phyloP scores from a whole-genome alignment of 92 coral and sea anemone genomes.

The Chrysogorgia sp. region DNA sequence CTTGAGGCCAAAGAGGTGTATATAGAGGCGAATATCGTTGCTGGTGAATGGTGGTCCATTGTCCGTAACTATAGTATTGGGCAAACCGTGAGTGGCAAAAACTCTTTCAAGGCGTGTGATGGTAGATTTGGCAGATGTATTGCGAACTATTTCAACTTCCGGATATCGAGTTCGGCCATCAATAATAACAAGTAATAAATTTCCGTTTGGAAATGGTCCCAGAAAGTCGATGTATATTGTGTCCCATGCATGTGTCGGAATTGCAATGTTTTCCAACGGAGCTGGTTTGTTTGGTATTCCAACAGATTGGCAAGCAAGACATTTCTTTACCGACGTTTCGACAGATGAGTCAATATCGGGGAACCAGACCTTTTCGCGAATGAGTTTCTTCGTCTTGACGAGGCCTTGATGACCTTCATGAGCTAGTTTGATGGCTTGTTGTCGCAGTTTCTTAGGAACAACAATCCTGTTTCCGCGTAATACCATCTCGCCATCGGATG shows the following conservation, averaged over 20 bases:
- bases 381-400: too few species aligned
- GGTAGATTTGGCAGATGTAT: not conserved
- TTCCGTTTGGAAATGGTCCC: constrained; percentile 4
- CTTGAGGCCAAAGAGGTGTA: constrained; percentile 36
- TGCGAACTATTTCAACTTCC: constrained; percentile 14
- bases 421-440: too few species aligned
- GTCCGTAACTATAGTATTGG: constrained; percentile 1
- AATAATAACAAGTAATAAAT: constrained; percentile 15
- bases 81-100: constrained; percentile 16
- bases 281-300: too few species aligned
- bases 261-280: not conserved
- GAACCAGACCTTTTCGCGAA: too few species aligned
- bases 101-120: not conserved
- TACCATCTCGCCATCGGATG: too few species aligned
- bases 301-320: too few species aligned
- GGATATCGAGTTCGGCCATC: constrained; percentile 25
- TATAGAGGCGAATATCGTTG: not conserved
- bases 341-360: too few species aligned
- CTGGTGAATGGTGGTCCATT: constrained; percentile 31
- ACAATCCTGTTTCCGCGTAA: too few species aligned
- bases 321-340: too few species aligned
- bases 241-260: constrained; percentile 31
- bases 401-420: too few species aligned
- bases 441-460: too few species aligned
- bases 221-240: constrained; percentile 17